These are phyloP conservation scores for Fregetta grallaria DNA, from an alignment of 2,113 vertebrate genomes.

Conservation along the genomic window DNA sequence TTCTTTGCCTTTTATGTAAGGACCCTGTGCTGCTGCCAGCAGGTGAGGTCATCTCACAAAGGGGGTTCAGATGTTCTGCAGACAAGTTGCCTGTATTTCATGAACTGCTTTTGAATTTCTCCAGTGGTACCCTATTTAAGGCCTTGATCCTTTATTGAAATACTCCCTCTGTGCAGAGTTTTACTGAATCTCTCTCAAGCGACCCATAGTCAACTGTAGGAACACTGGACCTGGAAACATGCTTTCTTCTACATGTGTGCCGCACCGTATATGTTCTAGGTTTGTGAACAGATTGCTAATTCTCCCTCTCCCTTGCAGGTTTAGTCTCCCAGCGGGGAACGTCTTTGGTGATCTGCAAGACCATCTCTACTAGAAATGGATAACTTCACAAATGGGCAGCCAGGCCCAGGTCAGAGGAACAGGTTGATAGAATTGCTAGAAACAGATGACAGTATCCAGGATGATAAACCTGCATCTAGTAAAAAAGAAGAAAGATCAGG, in stretches of 20 bases:
- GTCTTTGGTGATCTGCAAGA: not conserved
- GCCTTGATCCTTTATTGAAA: not conserved
- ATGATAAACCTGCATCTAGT: not conserved
- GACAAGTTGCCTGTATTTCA: not conserved
- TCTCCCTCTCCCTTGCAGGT: not conserved
- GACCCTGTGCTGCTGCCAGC: constrained; percentile 40
- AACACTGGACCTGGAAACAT: not conserved
- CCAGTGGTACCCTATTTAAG: not conserved
- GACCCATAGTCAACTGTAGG: not conserved
- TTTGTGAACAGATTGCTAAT: not conserved
- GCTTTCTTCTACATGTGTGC: not conserved
- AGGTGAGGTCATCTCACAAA: constrained; percentile 59
- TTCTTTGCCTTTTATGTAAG: constrained; percentile 62
- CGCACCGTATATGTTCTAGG: accelerated
- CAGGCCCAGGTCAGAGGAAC: constrained; percentile 38
- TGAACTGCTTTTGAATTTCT: not conserved
- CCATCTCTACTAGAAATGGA: constrained; percentile 24
- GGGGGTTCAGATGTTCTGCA: constrained; percentile 8
- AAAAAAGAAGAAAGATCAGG: not conserved
- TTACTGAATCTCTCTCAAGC: not conserved
- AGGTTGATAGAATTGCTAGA: constrained; percentile 50
- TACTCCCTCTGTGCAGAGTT: not conserved
- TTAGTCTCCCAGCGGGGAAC: not conserved
- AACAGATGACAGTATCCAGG: constrained; percentile 53
- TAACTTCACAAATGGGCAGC: constrained; percentile 35